Base-by-base conservation (phyloP, 2,113 vertebrate genomes). In the Pseudorhombus dupliciocellatus region DNA sequence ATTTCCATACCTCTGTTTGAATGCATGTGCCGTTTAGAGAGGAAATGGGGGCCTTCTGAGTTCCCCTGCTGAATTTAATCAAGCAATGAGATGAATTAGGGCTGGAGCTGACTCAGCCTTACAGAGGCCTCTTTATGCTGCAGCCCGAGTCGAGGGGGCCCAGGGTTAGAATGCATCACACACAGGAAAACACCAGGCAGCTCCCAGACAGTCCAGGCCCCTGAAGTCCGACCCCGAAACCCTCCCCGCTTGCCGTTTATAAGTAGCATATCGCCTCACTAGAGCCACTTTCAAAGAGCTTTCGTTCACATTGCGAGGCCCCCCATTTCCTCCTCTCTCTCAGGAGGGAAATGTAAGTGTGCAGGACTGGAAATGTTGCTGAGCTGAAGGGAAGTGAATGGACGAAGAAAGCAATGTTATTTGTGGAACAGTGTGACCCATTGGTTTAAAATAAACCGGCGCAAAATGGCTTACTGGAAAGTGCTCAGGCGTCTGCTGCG, bases 261-360 rank as follows among this genome's bases (percentile, higher is more conserved):
- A 86, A 80, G 84, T 44, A 67, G 75, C 76, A 68, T 80, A 85
- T 84, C 70, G 73, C 80, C 84, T 85, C 51, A 34, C 77, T 78
- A 60, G 68, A 74, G 69, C 63, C 61, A 34, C 84, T 84, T 89
- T 89, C 84, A 90, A 91, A 90, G 84, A 67, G 82, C 77, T 79
- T 75, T 84, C 72, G 68, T 88, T 78, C 85, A 81, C 80, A 73
- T 70, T 25, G 84, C 51, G 48, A 87, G 84, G 81, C 84, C 85
- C 81, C 83, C 80, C 81, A 86, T 89, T 93, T 92, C 91, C 91
- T 92, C 84, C 70, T 52, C 74, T 67, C 78, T 91, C 88, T 93
- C 91, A 86, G 79, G 90, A 89, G 89, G 87, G 84, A 89, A 90
- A 90, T 87, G 85, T 87, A 90, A 89, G 88, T 84, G 85, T 92